Evolutionary conservation across 2,888 invertebrate species (phyloP).

Genomic region (Chydorus sphaericus): DNA sequence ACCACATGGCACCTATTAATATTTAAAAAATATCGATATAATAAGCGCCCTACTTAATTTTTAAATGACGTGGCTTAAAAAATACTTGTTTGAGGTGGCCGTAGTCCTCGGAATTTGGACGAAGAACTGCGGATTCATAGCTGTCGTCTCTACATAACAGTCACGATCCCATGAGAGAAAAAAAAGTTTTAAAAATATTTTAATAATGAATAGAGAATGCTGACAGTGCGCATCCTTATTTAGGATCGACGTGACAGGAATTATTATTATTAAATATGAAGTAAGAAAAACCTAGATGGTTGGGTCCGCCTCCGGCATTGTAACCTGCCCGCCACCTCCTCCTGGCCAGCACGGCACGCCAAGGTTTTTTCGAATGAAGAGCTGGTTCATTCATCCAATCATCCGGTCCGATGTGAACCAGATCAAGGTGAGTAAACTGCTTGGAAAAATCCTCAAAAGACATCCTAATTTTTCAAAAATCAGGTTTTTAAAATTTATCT

Average conservation of each 20-base stretch:
- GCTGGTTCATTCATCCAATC: constrained; percentile 55
- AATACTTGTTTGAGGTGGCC: constrained; percentile 39
- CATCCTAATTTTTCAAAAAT: constrained; percentile 52
- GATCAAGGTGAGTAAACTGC: constrained; percentile 49
- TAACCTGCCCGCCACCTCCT: constrained; percentile 50
- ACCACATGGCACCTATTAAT: constrained; percentile 54
- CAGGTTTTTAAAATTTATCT: not conserved
- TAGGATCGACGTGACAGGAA: not conserved
- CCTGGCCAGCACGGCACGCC: constrained; percentile 52
- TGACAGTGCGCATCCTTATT: not conserved
- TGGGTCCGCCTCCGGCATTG: constrained; percentile 55
- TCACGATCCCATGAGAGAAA: not conserved
- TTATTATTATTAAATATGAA: not conserved
- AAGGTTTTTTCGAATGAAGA: constrained; percentile 49
- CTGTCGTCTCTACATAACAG: constrained; percentile 40
- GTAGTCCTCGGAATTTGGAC: constrained; percentile 48
- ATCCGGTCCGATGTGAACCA: constrained; percentile 61
- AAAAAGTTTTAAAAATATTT: not conserved
- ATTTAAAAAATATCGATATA: too few relatives aligned
- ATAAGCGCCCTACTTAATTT: too few relatives aligned
- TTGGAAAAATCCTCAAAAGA: constrained; percentile 50
- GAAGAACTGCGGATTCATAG: constrained; percentile 54
- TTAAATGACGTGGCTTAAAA: too few relatives aligned
- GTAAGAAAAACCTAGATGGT: constrained; percentile 34
- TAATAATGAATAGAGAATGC: not conserved